phyloP scores from a whole-genome alignment of 2,888 invertebrate genomes.

The Andrena minutula region DNA sequence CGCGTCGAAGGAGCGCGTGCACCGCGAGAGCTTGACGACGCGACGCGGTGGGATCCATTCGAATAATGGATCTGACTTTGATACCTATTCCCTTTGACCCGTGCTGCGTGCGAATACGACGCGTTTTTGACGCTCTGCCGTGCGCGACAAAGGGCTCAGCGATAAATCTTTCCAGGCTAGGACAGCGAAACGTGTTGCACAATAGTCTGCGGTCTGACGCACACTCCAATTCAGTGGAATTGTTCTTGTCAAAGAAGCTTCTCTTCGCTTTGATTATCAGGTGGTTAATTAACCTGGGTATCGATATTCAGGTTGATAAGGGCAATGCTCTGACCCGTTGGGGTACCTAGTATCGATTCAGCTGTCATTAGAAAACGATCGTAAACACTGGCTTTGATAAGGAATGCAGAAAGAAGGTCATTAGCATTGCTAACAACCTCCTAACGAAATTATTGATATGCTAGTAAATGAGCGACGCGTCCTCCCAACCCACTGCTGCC shows the following conservation, averaged over 20 bases:
- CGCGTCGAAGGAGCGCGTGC: neutral
- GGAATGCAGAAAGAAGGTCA: neutral
- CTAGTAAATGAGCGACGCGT: conserved; percentile 21
- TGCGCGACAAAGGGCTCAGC: conserved; percentile 45
- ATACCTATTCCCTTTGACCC: conserved; percentile 61
- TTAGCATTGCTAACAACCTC: conserved; percentile 37
- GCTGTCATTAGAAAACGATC: too few species aligned
- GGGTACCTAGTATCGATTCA: neutral
- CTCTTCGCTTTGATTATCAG: neutral
- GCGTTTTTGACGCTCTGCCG: conserved; percentile 18
- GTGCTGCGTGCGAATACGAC: conserved; percentile 28
- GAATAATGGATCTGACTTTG: conserved; percentile 67
- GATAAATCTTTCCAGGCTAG: conserved; percentile 51
- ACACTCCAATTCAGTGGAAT: neutral
- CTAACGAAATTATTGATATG: conserved; percentile 54
- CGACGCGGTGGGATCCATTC: conserved; percentile 57
- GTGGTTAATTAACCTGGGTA: neutral
- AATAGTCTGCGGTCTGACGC: neutral
- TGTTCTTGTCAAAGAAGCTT: neutral
- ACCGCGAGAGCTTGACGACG: neutral
- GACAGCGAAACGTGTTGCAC: neutral
- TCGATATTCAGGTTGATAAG: neutral
- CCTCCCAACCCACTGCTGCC: neutral
- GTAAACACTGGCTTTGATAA: neutral
- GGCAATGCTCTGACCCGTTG: neutral